Evolutionary conservation across 1,140 invertebrate genomes (phyloP), one percentile per base, ranked within the genome.

Genomic region (Caenorhabditis latens): DNA sequence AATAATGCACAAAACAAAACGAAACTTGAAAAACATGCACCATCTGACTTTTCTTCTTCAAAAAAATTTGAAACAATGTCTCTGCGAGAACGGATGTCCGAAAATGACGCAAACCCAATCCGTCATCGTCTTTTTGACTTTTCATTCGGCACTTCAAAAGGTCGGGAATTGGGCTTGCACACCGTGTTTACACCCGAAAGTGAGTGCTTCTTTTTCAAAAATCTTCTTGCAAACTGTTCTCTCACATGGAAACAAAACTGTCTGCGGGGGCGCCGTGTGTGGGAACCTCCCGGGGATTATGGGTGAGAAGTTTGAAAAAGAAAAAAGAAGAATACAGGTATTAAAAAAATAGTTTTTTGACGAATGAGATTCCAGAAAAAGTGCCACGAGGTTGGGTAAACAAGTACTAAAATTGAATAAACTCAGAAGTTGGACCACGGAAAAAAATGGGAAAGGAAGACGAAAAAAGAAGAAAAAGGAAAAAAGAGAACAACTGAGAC

Each of bases 51-150:
- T 79, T 32, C 32, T 2, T 32, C 32, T 32, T 32, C 32, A 32
- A 32, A 32, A 32, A 32, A 3, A 19, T 24, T 24, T 7, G 46
- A n/a, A 79, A 53, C 50, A 53, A 14, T 53, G 50, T 53, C 50
- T 11, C 46, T 24, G 11, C 21, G 42, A 46, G 71, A 79, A 79
- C 71, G 71, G 71, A 50, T 79, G 46, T 79, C 71, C 71, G 71
- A 79, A 79, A 79, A 79, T 79, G 71, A 79, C 71, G 71, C 71
- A 79, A 79, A 50, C 6, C 71, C 71, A 42, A 79, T 79, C 71
- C 71, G 46, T 79, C 71, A 79, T 79, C 19, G 43, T 79, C 71
- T 79, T 50, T 46, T 46, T 46, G 65, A 32, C 65, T 46, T 71
- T 71, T 32, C 32, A 32, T 32, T 79, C 71, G 46, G 71, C 71